A percentile compares a stretch with the other conserved stretches of the same genome.
phyloP scores from a whole-genome alignment of 2,888 invertebrate genomes.

The Habrosyne pyritoides region DNA sequence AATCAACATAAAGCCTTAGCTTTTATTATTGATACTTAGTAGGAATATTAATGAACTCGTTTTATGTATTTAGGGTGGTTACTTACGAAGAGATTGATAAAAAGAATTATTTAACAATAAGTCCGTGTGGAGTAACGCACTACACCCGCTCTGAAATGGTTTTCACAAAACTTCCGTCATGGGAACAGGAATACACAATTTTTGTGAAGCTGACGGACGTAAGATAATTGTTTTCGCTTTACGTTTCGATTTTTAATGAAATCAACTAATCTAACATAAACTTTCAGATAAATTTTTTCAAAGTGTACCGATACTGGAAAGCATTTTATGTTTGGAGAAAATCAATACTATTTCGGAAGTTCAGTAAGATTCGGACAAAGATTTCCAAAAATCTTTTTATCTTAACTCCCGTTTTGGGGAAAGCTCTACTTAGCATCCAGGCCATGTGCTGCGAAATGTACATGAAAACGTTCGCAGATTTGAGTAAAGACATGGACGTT shows the following conservation, averaged over 20 bases:
- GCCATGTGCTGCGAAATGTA: conserved; percentile 86
- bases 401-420: conserved; percentile 87
- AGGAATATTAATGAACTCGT: background rate
- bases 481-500: conserved; percentile 72
- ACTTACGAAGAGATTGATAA: conserved; percentile 87
- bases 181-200: conserved; percentile 93
- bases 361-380: conserved; percentile 80
- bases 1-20: conserved; percentile 1
- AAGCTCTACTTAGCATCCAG: conserved; percentile 88
- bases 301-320: conserved; percentile 89
- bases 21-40: background rate
- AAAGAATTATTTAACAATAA: conserved; percentile 91
- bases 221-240: conserved; percentile 34
- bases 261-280: background rate
- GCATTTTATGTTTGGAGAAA: conserved; percentile 92
- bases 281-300: conserved; percentile 86
- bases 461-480: conserved; percentile 85
- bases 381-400: conserved; percentile 89
- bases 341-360: conserved; percentile 88
- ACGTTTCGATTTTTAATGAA: background rate
- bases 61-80: conserved; percentile 84
- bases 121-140: conserved; percentile 92
- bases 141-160: conserved; percentile 87
- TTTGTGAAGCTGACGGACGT: conserved; percentile 90
- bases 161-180: conserved; percentile 89